Evolutionary conservation across 2,888 invertebrate species (phyloP), one percentile per base, ranked within the genome.

Genomic region (Limulus polyphemus): DNA sequence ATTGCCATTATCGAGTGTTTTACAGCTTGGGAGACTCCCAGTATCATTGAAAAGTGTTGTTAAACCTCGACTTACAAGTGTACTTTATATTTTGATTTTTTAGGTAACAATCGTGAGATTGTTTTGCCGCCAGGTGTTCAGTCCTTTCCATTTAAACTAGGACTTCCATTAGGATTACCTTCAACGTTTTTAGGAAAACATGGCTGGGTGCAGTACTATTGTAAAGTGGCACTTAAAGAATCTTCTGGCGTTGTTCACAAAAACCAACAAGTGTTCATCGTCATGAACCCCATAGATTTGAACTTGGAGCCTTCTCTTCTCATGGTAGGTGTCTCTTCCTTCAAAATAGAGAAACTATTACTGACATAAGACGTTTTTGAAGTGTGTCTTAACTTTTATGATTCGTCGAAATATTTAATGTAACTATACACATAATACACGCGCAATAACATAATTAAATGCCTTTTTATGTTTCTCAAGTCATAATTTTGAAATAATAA

Each of bases 201-300:
- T 73, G 93, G 93, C 57, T 93, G 92, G 92, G 91, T 93, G 56
- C 93, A 93, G 77, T 93, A 92, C 77, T 93, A 85, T 75, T 93
- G 92, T 74, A 91, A 91, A 76, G 89, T 91, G 17, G 91, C 91
- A 0, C 79, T 92, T 16, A 79, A 90, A 57, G 93, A 93, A 72
- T 89, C 91, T 10, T 87, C 86, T 68, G 92, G 92, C 0, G 79
- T 93, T 50, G 90, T 90, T 9, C 93, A 93, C 75, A 93, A 93
- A 77, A 93, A 93, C 75, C 92, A 93, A 76, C 93, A 93, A 78
- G 93, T 93, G n/a, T 93, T 93, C 77, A 91, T 93, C 72, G 91
- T 93, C 4, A 92, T 93, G 92, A 93, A 90, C 77, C 93, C 93
- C 7, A 91, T 93, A 69, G 92, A 93, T 76, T 80, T 93, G 71